Evolutionary conservation across 2,113 vertebrate species (phyloP).

Genomic region (Accipiter cooperii): DNA sequence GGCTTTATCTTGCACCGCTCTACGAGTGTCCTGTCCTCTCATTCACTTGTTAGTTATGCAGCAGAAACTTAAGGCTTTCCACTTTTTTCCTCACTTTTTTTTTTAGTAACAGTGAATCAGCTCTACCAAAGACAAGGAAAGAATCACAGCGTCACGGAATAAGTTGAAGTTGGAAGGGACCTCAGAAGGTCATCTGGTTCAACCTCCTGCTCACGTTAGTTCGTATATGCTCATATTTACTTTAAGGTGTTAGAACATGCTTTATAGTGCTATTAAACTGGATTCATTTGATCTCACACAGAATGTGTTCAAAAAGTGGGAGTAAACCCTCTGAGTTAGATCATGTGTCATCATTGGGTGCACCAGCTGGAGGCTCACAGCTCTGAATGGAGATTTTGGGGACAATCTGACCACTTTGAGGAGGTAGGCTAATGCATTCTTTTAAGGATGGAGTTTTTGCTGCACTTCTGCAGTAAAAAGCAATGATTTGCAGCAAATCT

Average conservation of each 20-base stretch:
- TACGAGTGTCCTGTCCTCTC: neutral
- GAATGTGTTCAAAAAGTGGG: neutral
- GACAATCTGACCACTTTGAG: neutral
- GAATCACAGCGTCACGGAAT: neutral
- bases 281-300: neutral
- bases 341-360: neutral
- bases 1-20: neutral
- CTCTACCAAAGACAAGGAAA: neutral
- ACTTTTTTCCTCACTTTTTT: neutral
- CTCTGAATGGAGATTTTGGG: neutral
- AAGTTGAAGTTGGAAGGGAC: neutral
- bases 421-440: neutral
- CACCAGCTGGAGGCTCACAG: neutral
- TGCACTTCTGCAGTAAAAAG: neutral
- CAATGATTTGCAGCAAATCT: neutral
- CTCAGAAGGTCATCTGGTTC: neutral
- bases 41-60: neutral
- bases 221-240: neutral
- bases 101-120: neutral
- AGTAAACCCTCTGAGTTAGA: neutral
- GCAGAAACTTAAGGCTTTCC: neutral
- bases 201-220: neutral
- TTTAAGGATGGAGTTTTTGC: neutral
- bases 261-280: neutral
- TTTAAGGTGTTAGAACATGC: neutral